A percentile compares a stretch with the other conserved stretches of the same genome.
Conservation (phyloP, 2,888 invertebrate genomes). For the Desoria tigrina region DNA sequence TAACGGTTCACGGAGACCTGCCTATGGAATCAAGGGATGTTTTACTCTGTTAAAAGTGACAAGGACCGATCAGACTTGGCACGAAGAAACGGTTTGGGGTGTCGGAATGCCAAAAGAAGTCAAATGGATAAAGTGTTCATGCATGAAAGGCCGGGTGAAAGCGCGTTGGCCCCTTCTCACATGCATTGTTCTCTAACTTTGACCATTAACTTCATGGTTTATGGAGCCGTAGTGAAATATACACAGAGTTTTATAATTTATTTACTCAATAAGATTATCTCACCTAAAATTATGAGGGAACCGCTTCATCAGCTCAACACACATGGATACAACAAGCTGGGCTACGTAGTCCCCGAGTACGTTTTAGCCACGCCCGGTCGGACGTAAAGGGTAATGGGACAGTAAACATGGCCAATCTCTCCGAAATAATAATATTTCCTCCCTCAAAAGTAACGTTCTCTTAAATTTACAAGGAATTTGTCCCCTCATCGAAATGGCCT, state of each 20-base stretch:
- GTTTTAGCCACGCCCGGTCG: too few relatives aligned
- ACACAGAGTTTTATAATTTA: constrained; percentile 9
- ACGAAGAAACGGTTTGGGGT: constrained; percentile 9
- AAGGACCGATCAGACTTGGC: constrained; percentile 10
- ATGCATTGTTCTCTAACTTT: constrained; percentile 28
- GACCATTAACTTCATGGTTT: constrained; percentile 42
- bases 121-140: constrained; percentile 7
- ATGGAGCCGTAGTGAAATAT: constrained; percentile 20
- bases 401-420: too few relatives aligned
- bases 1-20: too few relatives aligned
- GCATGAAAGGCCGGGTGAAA: constrained; percentile 7
- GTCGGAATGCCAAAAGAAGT: constrained; percentile 3
- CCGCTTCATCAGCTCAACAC: constrained; percentile 6
- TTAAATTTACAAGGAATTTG: too few relatives aligned
- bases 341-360: too few relatives aligned
- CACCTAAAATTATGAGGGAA: constrained; percentile 5
- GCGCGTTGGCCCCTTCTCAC: not conserved
- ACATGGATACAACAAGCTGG: too few relatives aligned
- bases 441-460: too few relatives aligned
- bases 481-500: too few relatives aligned
- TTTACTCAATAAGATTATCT: constrained; percentile 12
- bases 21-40: constrained; percentile 1
- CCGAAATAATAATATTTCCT: too few relatives aligned
- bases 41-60: constrained; percentile 8
- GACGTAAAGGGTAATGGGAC: too few relatives aligned